These are phyloP conservation scores for Melanostigma gelatinosum DNA, from an alignment of 2,113 vertebrate genomes.

Conservation along the genomic window DNA sequence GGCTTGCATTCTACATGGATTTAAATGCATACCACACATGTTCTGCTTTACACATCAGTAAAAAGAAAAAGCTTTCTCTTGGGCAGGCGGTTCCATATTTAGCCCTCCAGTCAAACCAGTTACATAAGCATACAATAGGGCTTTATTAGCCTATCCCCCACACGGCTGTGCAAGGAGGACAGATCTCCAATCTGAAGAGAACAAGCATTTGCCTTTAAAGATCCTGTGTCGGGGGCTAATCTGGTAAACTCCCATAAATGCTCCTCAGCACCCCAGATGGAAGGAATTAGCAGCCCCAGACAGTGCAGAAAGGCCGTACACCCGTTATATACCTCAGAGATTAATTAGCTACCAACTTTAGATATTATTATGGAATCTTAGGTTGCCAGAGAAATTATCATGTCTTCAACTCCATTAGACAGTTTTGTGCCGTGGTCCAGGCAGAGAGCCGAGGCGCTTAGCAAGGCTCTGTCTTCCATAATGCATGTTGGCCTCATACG, in stretches of 20 bases:
- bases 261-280: slow-evolving; percentile 75
- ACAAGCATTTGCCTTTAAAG: slow-evolving; percentile 77
- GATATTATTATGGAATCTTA: slow-evolving; percentile 75
- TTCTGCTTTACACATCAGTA: slow-evolving; percentile 71
- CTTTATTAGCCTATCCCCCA: slow-evolving; percentile 71
- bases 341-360: slow-evolving; percentile 84
- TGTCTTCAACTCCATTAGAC: slow-evolving; percentile 75
- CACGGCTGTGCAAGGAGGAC: slow-evolving; percentile 60
- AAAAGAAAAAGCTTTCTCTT: slow-evolving; percentile 49
- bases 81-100: slow-evolving; percentile 65
- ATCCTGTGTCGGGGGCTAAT: slow-evolving; percentile 77
- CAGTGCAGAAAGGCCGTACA: slow-evolving; percentile 73
- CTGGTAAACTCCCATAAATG: slow-evolving; percentile 82
- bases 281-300: slow-evolving; percentile 78
- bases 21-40: slow-evolving; percentile 67
- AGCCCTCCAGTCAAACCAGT: slow-evolving; percentile 64
- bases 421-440: slow-evolving; percentile 67
- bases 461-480: slow-evolving; percentile 76
- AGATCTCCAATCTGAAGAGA: slow-evolving; percentile 80
- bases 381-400: slow-evolving; percentile 74
- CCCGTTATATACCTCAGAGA: slow-evolving; percentile 77
- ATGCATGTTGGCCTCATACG: slow-evolving; percentile 81
- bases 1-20: slow-evolving; percentile 63
- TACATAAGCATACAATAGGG: slow-evolving; percentile 70
- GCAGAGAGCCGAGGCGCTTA: slow-evolving; percentile 67